Base-by-base conservation (phyloP, 2,113 vertebrate genomes). In the Myodes glareolus region DNA sequence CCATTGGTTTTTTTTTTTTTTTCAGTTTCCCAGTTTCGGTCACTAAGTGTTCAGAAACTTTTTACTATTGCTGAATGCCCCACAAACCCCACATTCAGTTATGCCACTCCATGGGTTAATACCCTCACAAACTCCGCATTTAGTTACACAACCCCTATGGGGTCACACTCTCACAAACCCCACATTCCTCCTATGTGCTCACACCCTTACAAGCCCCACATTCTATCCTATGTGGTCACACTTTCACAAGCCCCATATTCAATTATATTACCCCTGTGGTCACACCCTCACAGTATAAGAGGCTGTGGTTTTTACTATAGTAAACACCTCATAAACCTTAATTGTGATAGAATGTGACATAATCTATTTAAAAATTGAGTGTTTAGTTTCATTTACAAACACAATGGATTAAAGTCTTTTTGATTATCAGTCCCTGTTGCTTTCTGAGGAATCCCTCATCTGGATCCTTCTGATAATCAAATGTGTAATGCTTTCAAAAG, bases 381-480 rank as follows among this genome's bases (percentile, higher is more conserved):
- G 25, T 42, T 63, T 61, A 42, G 55, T 93, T 97, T 94, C 70
- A 80, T 52, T 68, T 61, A 65, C 17, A 91, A 88, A 68, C 13
- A 63, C 50, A 88, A 55, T 52, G 36, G 3, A 25, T 27, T 82
- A 14, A 58, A n/a, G 19, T 58, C 50, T 81, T 25, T 63, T 55
- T 84, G 23, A 63, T 84, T 61, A 14, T 42, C 13, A 4, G n/a
- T 9, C 42, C 55, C 80, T 42, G 25, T 14, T 63, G 55, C 25
- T 42, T 29, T 63, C 55, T 5, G 8, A 63, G 55, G 12, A 63
- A 42, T 29, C 55, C 11, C n/a, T 39, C n/a, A 29, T 63, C 2
- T 27, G 23, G 21, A 39, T n/a, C n/a, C 52, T 13, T 82, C 55
- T 75, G 72, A 45, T 27, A 61, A 92, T 50, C 39, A 19, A 87